Evolutionary conservation across 2,888 invertebrate species (phyloP).

Genomic region (Noctua pronuba): DNA sequence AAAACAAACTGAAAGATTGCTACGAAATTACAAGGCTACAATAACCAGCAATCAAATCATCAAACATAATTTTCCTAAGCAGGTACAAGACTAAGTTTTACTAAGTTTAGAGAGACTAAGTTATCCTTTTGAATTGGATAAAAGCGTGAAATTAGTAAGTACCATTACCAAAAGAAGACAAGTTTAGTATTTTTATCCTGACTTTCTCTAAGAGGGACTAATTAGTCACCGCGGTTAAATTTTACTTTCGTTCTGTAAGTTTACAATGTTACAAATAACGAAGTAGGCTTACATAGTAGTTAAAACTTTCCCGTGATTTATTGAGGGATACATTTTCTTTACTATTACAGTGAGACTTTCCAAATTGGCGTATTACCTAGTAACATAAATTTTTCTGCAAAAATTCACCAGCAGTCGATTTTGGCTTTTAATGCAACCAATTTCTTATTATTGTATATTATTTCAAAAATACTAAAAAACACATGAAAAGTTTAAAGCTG

Average conservation of each 20-base stretch:
- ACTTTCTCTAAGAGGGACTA: neutral
- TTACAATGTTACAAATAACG: slow-evolving; percentile 16
- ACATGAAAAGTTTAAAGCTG: neutral
- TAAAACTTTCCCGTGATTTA: slow-evolving; percentile 3
- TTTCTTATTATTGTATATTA: too few relatives aligned
- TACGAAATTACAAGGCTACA: slow-evolving; percentile 1
- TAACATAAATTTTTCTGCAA: neutral
- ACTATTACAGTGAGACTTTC: neutral
- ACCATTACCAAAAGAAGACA: neutral
- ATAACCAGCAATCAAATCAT: neutral
- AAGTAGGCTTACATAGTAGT: slow-evolving; percentile 7
- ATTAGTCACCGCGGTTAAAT: neutral
- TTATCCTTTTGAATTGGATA: neutral
- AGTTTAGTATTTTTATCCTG: neutral
- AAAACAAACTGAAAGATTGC: neutral
- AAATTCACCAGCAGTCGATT: neutral
- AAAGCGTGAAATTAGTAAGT: neutral
- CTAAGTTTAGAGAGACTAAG: too few relatives aligned
- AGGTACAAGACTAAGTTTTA: too few relatives aligned
- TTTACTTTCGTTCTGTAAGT: slow-evolving; percentile 12
- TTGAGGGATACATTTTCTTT: neutral
- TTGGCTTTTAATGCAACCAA: neutral
- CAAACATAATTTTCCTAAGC: neutral
- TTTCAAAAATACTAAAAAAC: neutral
- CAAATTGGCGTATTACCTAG: neutral